phyloP scores from a whole-genome alignment of 2,888 invertebrate species.

The Megaustenia siamemsis region DNA sequence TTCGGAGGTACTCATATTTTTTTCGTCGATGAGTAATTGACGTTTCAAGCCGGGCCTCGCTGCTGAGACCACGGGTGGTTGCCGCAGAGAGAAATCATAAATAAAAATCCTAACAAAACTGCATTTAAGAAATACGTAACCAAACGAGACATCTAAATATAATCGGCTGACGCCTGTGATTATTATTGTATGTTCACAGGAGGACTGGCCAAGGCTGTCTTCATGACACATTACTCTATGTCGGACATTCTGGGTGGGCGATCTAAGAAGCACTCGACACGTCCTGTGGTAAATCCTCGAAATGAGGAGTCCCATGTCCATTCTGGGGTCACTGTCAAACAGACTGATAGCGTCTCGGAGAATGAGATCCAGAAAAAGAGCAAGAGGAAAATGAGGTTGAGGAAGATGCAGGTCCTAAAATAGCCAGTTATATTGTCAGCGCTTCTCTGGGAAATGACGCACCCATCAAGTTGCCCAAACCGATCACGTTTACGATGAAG shows the following conservation, averaged over 20 bases:
- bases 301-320: background rate
- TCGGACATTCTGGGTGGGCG: slow-evolving; percentile 66
- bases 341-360: background rate
- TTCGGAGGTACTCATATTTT: too few relatives aligned
- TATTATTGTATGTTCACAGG: slow-evolving; percentile 61
- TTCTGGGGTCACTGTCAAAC: background rate
- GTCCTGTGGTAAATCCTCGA: too few relatives aligned
- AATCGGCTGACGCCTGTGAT: too few relatives aligned
- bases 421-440: slow-evolving; percentile 68
- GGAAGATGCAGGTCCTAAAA: slow-evolving; percentile 47
- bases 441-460: slow-evolving; percentile 63
- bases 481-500: slow-evolving; percentile 68
- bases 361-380: background rate
- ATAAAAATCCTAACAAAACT: too few relatives aligned
- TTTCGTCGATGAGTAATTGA: too few relatives aligned
- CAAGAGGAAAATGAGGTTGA: slow-evolving; percentile 25
- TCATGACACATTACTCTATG: slow-evolving; percentile 74
- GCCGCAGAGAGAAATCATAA: too few relatives aligned
- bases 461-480: slow-evolving; percentile 56
- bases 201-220: slow-evolving; percentile 71
- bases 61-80: too few relatives aligned
- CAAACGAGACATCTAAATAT: too few relatives aligned
- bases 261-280: background rate
- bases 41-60: too few relatives aligned
- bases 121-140: too few relatives aligned